phyloP scores from a whole-genome alignment of 2,888 invertebrate species.

The Epirrita christyi region DNA sequence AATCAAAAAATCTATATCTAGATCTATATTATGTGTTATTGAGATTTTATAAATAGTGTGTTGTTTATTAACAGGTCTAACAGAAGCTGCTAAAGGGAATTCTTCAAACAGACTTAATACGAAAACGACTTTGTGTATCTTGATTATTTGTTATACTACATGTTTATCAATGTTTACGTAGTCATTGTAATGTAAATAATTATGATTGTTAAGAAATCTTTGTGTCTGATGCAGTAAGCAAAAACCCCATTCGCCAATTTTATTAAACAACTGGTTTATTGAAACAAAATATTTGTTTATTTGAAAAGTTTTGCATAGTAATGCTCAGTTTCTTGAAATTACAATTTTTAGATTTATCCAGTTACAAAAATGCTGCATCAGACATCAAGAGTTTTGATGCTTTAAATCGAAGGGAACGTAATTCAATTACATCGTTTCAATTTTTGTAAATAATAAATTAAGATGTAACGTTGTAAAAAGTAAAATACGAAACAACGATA shows the following conservation, averaged over 20 bases:
- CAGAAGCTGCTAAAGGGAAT: constrained; percentile 72
- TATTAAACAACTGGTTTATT: too few relatives aligned
- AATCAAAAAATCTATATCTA: too few relatives aligned
- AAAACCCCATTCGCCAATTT: neutral
- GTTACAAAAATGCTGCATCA: constrained; percentile 23
- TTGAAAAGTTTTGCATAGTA: too few relatives aligned
- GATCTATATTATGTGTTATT: neutral
- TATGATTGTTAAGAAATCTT: constrained; percentile 38
- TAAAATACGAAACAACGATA: constrained; percentile 65
- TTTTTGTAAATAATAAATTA: constrained; percentile 72
- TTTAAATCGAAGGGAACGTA: constrained; percentile 56
- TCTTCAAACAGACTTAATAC: constrained; percentile 47
- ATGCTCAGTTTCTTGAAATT: too few relatives aligned
- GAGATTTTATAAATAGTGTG: neutral
- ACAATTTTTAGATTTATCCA: neutral
- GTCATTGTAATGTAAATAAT: constrained; percentile 51
- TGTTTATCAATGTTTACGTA: constrained; percentile 65
- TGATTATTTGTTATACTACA: constrained; percentile 55
- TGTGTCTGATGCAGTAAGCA: constrained; percentile 38
- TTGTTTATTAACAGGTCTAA: constrained; percentile 62
- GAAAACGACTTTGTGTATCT: constrained; percentile 56
- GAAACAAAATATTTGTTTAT: too few relatives aligned
- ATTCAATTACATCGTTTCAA: constrained; percentile 74
- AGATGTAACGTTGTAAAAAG: constrained; percentile 56
- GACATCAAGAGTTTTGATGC: constrained; percentile 42